These are phyloP conservation scores for Leptobrachium leishanense DNA, from an alignment of 2,113 vertebrate species.

Conservation along the genomic window DNA sequence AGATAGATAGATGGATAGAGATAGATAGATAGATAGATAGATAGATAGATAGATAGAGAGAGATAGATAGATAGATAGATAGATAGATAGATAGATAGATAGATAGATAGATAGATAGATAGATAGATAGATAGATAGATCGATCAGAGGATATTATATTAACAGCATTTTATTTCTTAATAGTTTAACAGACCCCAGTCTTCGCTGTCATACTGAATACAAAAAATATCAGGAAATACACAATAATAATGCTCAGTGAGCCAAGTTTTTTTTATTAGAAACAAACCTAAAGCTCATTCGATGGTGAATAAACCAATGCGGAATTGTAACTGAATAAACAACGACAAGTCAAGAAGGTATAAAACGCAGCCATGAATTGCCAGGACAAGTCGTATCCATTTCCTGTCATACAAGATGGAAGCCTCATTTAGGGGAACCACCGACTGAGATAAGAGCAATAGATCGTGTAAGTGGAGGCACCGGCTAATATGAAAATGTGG, in stretches of 20 bases:
- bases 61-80: too few species aligned
- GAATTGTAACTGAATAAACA: not conserved
- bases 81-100: too few species aligned
- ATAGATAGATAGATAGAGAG: too few species aligned
- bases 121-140: too few species aligned
- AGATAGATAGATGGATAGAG: too few species aligned
- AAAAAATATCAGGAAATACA: not conserved
- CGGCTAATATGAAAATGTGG: slow-evolving; percentile 31
- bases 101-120: too few species aligned
- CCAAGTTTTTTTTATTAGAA: not conserved
- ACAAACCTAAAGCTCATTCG: not conserved
- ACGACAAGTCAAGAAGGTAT: too few species aligned
- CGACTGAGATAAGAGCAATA: too few species aligned
- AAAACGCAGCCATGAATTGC: not conserved
- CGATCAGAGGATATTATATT: not conserved
- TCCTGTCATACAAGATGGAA: too few species aligned
- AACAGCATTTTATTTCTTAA: not conserved
- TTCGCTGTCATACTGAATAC: not conserved
- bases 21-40: too few species aligned
- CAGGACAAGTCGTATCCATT: not conserved
- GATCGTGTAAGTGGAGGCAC: not conserved
- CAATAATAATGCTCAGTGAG: not conserved
- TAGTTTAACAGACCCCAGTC: not conserved
- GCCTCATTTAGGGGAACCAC: too few species aligned
- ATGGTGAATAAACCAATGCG: not conserved